phyloP scores from a whole-genome alignment of 2,797 vertebrate species.

The Pseudomugil tenellus region DNA sequence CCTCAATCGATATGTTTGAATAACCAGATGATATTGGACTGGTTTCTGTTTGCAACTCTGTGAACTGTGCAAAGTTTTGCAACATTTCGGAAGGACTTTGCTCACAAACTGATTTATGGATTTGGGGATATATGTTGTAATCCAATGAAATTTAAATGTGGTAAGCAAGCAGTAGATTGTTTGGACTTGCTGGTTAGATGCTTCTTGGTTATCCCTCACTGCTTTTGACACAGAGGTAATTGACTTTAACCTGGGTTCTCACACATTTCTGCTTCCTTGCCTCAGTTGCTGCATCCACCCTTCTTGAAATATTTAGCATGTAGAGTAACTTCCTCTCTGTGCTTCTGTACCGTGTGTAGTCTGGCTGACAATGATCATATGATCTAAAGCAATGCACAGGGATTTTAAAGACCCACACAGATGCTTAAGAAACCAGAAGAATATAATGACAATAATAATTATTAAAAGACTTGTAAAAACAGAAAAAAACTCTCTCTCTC shows the following conservation, averaged over 20 bases:
- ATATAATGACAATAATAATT: not conserved
- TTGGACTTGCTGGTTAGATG: not conserved
- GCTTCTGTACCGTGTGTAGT: not conserved
- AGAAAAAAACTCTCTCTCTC: too few species aligned
- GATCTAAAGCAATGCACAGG: not conserved
- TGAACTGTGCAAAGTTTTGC: not conserved
- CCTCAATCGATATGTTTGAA: not conserved
- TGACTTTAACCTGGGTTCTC: not conserved
- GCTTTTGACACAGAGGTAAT: conserved; percentile 11
- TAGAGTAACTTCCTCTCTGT: not conserved
- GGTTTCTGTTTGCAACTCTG: not conserved
- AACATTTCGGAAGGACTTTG: conserved; percentile 6
- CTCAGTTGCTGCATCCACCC: conserved; percentile 2
- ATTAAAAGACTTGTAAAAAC: not conserved
- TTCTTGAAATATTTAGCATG: not conserved
- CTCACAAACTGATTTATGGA: conserved; percentile 14
- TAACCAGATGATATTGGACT: not conserved
- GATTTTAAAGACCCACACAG: not conserved
- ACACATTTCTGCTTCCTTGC: conserved; percentile 1
- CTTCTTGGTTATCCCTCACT: not conserved
- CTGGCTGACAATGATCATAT: conserved; percentile 6
- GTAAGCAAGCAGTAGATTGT: not conserved
- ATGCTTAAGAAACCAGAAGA: conserved; percentile 7
- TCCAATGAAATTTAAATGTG: not conserved
- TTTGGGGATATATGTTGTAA: conserved; percentile 3